Base-by-base conservation (phyloP, 2,113 vertebrate genomes). In the Sprattus sprattus region DNA sequence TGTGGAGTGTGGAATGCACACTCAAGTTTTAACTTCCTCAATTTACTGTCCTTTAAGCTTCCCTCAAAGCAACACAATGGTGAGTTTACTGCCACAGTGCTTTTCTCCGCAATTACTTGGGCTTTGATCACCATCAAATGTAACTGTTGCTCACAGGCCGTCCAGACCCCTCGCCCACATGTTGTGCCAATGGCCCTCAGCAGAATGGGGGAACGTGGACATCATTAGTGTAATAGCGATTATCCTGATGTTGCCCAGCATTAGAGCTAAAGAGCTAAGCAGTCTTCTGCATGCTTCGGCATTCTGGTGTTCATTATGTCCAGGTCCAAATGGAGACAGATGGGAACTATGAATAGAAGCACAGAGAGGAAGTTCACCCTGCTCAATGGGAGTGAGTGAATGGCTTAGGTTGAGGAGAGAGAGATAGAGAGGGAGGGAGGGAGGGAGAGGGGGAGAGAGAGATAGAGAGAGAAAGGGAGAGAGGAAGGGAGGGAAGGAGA, bases 311-410 rank as follows among this genome's bases (percentile, higher is more conserved):
- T 78, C 71, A 39, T 78, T 78, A 78, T 3, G 28, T 10, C 71
- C 71, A 39, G 28, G 71, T 32, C 71, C 71, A 78, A 78, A 32
- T 78, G 71, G 71, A 78, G 10, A 78, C 71, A 78, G 71, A 78
- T 78, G 71, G 71, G 71, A 78, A 15, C 71, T 78, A 78, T 78
- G 71, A 78, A 78, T 78, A 78, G 71, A 78, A 32, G 32, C 71
- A 78, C 11, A 16, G 71, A 75, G 67, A 78, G 71, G 71, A 78
- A 78, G 71, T 39, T 32, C 71, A 39, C 71, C 71, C 28, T 78
- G 71, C 71, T 78, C 28, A 39, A 78, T 78, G 71, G 71, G 32
- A 16, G 11, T 13, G 71, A 78, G 71, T 28, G 71, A 78, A 78
- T 78, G 28, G 28, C 71, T 39, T 28, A 32, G 32, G 71, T 78